These are phyloP conservation scores for Slavum lentiscoides DNA, from an alignment of 2,888 invertebrate genomes.

Conservation along the genomic window DNA sequence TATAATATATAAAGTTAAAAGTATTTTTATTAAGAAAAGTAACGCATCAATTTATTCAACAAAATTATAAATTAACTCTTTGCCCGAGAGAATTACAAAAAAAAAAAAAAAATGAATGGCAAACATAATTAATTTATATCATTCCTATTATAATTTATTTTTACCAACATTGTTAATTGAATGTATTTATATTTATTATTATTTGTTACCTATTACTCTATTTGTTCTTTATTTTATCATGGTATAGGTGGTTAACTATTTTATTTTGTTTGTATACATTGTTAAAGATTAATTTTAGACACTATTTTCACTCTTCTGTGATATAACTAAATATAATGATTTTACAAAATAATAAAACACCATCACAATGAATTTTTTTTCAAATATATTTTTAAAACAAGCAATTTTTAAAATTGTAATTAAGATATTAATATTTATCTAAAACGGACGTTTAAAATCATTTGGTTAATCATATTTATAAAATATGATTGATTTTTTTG, in stretches of 20 bases:
- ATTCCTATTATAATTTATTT: not conserved
- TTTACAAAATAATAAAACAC: not conserved
- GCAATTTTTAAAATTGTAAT: slow-evolving; percentile 42
- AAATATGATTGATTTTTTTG: slow-evolving; percentile 26
- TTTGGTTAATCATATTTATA: slow-evolving; percentile 29
- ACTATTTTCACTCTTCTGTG: not conserved
- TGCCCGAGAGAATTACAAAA: not conserved
- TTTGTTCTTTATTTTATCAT: not conserved
- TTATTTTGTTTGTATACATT: not conserved
- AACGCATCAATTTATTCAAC: not conserved
- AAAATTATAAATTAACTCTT: not conserved
- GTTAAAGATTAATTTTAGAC: too few species aligned
- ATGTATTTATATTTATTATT: too few species aligned
- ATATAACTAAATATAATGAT: slow-evolving; percentile 1
- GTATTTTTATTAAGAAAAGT: not conserved
- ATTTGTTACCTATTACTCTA: not conserved
- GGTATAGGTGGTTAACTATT: not conserved
- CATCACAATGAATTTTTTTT: slow-evolving; percentile 13
- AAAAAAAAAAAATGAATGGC: too few species aligned
- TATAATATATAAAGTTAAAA: not conserved
- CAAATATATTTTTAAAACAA: slow-evolving; percentile 47
- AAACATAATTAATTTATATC: not conserved
- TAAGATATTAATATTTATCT: slow-evolving; percentile 36
- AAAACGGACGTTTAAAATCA: slow-evolving; percentile 43
- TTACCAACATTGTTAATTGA: not conserved